A percentile compares a stretch with the other conserved stretches of the same genome.
phyloP scores from a whole-genome alignment of 1,140 invertebrate species.

The Temnothorax curvispinosus region DNA sequence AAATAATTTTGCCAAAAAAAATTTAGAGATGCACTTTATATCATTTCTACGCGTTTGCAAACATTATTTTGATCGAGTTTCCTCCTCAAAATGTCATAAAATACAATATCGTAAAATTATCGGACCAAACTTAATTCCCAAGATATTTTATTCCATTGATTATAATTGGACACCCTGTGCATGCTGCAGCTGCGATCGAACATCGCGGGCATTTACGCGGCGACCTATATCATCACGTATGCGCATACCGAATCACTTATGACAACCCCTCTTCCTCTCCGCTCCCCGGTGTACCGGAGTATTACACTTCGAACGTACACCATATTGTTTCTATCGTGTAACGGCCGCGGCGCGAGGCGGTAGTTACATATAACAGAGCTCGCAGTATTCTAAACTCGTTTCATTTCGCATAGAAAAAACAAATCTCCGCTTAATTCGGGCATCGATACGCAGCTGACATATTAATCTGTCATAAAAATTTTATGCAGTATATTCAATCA shows the following conservation, averaged over 20 bases:
- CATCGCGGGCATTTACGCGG: conserved; percentile 35
- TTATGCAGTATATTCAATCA: not conserved
- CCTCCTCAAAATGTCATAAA: not conserved
- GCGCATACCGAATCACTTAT: conserved; percentile 48
- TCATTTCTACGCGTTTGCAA: not conserved
- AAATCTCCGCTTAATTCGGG: not conserved
- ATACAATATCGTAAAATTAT: not conserved
- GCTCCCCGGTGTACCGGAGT: not conserved
- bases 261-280: not conserved
- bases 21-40: not conserved
- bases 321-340: conserved; percentile 36
- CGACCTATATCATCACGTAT: conserved; percentile 36
- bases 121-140: not conserved
- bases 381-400: conserved; percentile 32
- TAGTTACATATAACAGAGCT: conserved; percentile 19
- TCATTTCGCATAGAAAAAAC: conserved; percentile 8
- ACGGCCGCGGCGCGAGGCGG: not conserved
- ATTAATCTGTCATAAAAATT: not conserved
- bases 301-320: conserved; percentile 36
- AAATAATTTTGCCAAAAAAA: not conserved
- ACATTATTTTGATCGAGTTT: not conserved
- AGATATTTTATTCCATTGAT: conserved; percentile 16
- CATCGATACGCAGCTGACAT: not conserved
- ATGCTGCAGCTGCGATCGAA: conserved; percentile 39
- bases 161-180: conserved; percentile 16